Evolutionary conservation across 2,888 invertebrate genomes (phyloP), one percentile per base, ranked within the genome.

Genomic region (Drosophila barbarae): DNA sequence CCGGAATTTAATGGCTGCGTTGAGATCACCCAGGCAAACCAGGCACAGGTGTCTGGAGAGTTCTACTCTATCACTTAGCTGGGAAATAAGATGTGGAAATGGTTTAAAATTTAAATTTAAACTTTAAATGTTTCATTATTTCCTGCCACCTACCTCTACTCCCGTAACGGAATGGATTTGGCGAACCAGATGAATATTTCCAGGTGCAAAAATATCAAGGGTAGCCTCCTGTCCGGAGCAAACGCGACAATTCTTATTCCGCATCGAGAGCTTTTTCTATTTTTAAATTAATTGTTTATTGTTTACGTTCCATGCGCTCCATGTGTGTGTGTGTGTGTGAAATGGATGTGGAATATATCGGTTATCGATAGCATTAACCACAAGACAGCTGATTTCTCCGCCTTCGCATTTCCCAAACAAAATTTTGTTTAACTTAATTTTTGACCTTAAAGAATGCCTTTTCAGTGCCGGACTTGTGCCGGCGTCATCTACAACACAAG

Each of bases 401-500:
- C 1, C 1, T 32, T 21, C 12, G 6, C n/a, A 8, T 15, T 28
- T 36, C 21, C 21, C 41, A 44, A 60, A 26, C 42, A 42, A 58
- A 28, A 21, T 2, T 2, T 61, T 39, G 38, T 47, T 60, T 61
- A 46, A 26, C n/a, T 10, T 2, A 15, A 15, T 32, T 35, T 18
- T 21, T 2, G 3, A 6, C 3, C 1, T 13, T 3, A 2, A 53
- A 15, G 21, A 57, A 84, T 84, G 84, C 30, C 84, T 6, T 39
- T 69, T 0, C 61, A 61, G 47, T 78, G 84, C 51, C 73, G 84
- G n/a, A 78, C 65, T 12, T 84, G 78, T 18, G 71, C 34, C 26
- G 53, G 28, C 35, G 51, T 68, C 9, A 77, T 83, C 30, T 77
- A 80, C 21, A 69, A 77, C 2, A 42, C 28, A 1, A 80, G 69